Conservation (phyloP, 1,140 invertebrate species). For the Trichonephila clavipes region DNA sequence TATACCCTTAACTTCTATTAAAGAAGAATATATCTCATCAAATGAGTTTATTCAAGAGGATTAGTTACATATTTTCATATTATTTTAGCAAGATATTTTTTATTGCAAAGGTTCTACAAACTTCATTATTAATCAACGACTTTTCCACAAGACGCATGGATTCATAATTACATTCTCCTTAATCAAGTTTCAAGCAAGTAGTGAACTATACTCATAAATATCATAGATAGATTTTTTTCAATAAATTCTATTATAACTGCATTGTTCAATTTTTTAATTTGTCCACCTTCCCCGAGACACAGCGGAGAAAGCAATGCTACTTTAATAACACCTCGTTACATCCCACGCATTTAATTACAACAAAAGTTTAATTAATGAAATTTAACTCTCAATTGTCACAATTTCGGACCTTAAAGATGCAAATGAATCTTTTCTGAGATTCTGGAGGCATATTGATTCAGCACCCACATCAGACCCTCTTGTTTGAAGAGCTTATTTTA, state of each 20-base stretch:
- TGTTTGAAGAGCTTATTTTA: not conserved
- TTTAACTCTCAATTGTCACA: constrained; percentile 49
- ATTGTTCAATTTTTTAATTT: not conserved
- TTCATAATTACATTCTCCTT: too few species aligned
- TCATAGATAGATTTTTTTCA: too few species aligned
- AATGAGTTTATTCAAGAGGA: too few species aligned
- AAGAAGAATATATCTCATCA: too few species aligned
- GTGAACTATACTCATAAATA: too few species aligned
- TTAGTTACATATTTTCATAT: too few species aligned
- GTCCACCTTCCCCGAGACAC: not conserved
- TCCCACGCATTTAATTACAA: constrained; percentile 20
- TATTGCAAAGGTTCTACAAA: too few species aligned
- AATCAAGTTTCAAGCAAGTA: too few species aligned
- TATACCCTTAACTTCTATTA: too few species aligned
- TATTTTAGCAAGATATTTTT: too few species aligned
- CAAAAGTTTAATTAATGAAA: constrained; percentile 46
- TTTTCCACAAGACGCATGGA: too few species aligned
- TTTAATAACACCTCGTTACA: constrained; percentile 40
- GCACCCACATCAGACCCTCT: not conserved
- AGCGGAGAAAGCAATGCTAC: not conserved
- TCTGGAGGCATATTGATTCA: constrained; percentile 2
- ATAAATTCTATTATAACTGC: not conserved
- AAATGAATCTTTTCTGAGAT: constrained; percentile 34
- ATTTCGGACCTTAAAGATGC: constrained; percentile 40
- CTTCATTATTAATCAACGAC: too few species aligned